Evolutionary conservation across 1,140 invertebrate species (phyloP).

Genomic region (Temnothorax curvispinosus): DNA sequence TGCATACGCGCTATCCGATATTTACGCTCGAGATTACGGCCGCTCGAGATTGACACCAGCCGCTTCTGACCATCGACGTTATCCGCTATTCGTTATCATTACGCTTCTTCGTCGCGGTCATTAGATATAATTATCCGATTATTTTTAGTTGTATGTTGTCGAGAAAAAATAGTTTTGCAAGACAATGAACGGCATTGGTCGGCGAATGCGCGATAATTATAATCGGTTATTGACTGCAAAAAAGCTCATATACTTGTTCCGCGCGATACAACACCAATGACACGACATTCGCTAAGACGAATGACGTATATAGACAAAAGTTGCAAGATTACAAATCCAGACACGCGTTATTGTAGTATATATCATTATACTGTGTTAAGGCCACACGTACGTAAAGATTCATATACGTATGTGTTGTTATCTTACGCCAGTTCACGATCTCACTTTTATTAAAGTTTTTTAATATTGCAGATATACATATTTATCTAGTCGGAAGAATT

Average conservation of each 20-base stretch:
- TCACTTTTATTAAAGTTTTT: not conserved
- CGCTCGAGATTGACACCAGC: not conserved
- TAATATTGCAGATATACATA: not conserved
- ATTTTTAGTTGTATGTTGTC: slow-evolving; percentile 6
- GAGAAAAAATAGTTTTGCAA: slow-evolving; percentile 17
- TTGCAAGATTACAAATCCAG: slow-evolving; percentile 60
- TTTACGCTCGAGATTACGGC: slow-evolving; percentile 34
- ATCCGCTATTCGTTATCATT: slow-evolving; percentile 19
- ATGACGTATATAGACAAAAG: slow-evolving; percentile 26
- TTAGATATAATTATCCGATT: slow-evolving; percentile 21
- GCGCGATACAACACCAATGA: slow-evolving; percentile 40
- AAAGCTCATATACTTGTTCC: slow-evolving; percentile 37
- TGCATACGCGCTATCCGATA: not conserved
- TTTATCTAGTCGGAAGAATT: not conserved
- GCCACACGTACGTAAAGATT: not conserved
- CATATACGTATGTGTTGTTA: not conserved
- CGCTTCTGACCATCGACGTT: not conserved
- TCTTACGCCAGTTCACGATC: not conserved
- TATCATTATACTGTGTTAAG: not conserved
- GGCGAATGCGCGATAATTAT: slow-evolving; percentile 66
- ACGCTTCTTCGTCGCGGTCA: slow-evolving; percentile 19
- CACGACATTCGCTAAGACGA: slow-evolving; percentile 45
- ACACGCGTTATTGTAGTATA: slow-evolving; percentile 32
- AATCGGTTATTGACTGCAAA: slow-evolving; percentile 80
- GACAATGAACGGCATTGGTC: slow-evolving; percentile 25